Conservation (phyloP, 1,140 invertebrate genomes). For the Coptotermes formosanus region DNA sequence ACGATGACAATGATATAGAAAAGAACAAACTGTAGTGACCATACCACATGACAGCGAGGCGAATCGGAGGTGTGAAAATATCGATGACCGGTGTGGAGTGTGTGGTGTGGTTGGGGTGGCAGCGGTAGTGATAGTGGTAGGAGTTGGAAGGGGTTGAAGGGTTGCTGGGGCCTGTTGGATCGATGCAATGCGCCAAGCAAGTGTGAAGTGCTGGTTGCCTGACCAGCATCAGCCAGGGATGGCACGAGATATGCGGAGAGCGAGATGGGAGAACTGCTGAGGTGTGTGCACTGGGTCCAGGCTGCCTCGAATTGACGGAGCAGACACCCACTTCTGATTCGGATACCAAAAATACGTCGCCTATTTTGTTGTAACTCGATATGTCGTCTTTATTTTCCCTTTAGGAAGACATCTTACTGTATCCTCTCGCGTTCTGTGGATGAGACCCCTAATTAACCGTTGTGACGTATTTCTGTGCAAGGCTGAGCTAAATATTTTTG, state of each 20-base stretch:
- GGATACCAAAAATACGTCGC: too few species aligned
- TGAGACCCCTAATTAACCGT: too few species aligned
- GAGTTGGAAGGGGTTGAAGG: not conserved
- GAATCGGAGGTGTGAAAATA: constrained; percentile 13
- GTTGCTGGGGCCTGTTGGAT: not conserved
- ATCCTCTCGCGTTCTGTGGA: too few species aligned
- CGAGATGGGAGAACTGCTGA: not conserved
- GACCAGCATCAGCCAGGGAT: constrained; percentile 1
- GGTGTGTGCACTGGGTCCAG: not conserved
- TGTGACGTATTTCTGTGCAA: too few species aligned
- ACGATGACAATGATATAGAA: not conserved
- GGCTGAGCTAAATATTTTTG: too few species aligned
- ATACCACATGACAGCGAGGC: not conserved
- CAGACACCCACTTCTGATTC: too few species aligned
- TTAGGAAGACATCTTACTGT: too few species aligned
- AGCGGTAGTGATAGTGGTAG: not conserved
- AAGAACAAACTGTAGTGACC: not conserved
- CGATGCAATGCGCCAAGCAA: constrained; percentile 10
- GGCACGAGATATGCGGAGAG: not conserved
- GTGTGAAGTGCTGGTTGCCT: constrained; percentile 16
- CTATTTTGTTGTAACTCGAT: too few species aligned
- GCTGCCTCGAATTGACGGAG: not conserved
- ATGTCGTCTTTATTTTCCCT: too few species aligned
- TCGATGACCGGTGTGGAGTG: constrained; percentile 12
- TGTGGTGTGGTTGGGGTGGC: not conserved